Evolutionary conservation across 2,888 invertebrate species (phyloP), one percentile per base, ranked within the genome.

Genomic region (Lasioglossum calceatum): DNA sequence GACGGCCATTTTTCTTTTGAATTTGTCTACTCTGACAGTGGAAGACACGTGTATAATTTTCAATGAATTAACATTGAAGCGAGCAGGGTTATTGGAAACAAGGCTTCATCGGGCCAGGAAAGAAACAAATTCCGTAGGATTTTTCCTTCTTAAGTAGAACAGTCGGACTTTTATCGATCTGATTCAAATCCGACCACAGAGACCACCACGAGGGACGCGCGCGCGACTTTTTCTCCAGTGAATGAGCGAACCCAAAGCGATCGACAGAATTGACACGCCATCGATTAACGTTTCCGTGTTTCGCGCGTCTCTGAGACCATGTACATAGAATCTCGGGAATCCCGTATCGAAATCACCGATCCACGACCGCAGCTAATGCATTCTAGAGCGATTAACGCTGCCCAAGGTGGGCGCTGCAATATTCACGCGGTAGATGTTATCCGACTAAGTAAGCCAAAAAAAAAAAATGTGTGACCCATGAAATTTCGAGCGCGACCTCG

Each of bases 141-240:
- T 88, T 89, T 86, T 85, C 79, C 81, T 75, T 61, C 36, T 76
- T 67, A 79, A 87, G 77, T 82, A 73, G 84, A 82, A 88, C 87
- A 82, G 87, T 82, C 75, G 74, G 86, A 88, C 79, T 81, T 77
- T 84, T 88, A 91, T 91, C 88, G 91, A 91, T 91, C 85, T 84
- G 84, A 89, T 89, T 88, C 79, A 80, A 89, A 90, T 88, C 85
- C 85, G 79, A 81, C n/a, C 80, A 67, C 86, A 39, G 82, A 86
- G 79, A 85, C 88, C 90, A 77, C 84, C 83, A 83, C 85, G 86
- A 77, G 85, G 73, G 36, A 73, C 75, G 76, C 67, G 77, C 79
- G 80, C 78, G 71, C 79, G 73, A 82, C 78, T 79, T 87, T 89
- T 82, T 84, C 47, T 50, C n/a, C 39, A n/a, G 39, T 79, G 71